These are phyloP conservation scores for Ammospiza nelsoni DNA, from an alignment of 2,113 vertebrate genomes.

Conservation along the genomic window DNA sequence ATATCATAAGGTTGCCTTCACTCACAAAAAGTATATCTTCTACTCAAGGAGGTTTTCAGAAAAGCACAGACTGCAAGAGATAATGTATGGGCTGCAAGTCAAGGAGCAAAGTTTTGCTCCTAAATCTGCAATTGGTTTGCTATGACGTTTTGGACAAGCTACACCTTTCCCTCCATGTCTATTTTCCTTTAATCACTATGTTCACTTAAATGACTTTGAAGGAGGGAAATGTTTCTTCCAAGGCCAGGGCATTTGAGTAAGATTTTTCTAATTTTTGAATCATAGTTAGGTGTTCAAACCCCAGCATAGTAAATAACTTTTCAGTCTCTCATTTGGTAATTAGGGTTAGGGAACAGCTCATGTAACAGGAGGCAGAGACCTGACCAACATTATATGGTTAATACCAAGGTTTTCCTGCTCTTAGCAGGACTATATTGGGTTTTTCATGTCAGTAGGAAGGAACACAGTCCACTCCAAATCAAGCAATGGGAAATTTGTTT, in stretches of 20 bases:
- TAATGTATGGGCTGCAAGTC: not conserved
- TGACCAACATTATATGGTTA: not conserved
- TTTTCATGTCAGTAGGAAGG: not conserved
- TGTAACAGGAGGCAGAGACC: not conserved
- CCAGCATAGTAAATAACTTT: not conserved
- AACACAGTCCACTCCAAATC: not conserved
- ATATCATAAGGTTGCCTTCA: not conserved
- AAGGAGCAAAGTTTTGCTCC: not conserved
- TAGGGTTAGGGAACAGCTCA: not conserved
- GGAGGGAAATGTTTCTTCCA: not conserved
- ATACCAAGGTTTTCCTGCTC: not conserved
- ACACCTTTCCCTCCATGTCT: not conserved
- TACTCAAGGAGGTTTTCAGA: not conserved
- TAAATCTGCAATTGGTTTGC: not conserved
- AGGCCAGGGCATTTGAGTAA: not conserved
- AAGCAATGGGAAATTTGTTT: not conserved
- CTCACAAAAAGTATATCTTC: not conserved
- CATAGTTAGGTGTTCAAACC: not conserved
- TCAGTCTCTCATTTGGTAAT: not conserved
- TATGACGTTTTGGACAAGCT: not conserved
- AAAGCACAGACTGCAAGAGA: not conserved
- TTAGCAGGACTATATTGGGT: not conserved
- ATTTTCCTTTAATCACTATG: not conserved
- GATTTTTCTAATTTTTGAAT: not conserved
- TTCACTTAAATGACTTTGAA: not conserved